Base-by-base conservation (phyloP, 2,113 vertebrate species). In the Pyrgilauda ruficollis region DNA sequence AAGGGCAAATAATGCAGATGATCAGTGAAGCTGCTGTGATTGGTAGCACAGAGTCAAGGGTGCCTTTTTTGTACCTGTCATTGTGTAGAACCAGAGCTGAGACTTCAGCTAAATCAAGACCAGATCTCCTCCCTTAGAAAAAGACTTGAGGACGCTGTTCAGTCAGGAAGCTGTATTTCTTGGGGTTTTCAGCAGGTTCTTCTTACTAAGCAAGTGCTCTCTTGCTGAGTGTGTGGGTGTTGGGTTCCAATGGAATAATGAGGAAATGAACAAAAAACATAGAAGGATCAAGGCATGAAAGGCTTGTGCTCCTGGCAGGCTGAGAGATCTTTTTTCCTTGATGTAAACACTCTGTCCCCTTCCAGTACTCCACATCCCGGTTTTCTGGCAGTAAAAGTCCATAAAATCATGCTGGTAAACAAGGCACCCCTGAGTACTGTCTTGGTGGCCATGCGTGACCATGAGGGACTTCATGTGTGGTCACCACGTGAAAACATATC, bases 311-410 rank as follows among this genome's bases (percentile, higher is more conserved):
- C 63, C 59, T 85, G 43, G 74, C 56, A 84, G 56, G 35, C 70
- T 90, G 35, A 73, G 77, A 87, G 58, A 70, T 79, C 6, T 46
- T 93, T 94, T 69, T 89, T 43, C 66, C 20, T 31, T 64, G 72
- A 49, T 49, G 8, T 64, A 93, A 90, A 91, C 31, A 79, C 22
- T 55, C 43, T 44, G 9, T 31, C 70, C 20, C 31, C 58, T n/a
- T 47, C 15, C 10, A 28, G 24, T 84, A 53, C 43, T 85, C 64
- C 61, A 80, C 30, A 70, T 69, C 31, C 35, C 12, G 10, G 15
- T 84, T 94, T 95, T 31, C 72, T 93, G 94, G 67, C 85, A 88
- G 55, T 67, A 88, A 80, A 92, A 74, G 24, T 67, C 50, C 69
- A 31, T 93, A 74, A 93, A 91, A 58, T 66, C 49, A 26, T 67